A percentile compares a stretch with the other conserved stretches of the same genome.
phyloP scores from a whole-genome alignment of 2,797 vertebrate species.

The Parambassis ranga region DNA sequence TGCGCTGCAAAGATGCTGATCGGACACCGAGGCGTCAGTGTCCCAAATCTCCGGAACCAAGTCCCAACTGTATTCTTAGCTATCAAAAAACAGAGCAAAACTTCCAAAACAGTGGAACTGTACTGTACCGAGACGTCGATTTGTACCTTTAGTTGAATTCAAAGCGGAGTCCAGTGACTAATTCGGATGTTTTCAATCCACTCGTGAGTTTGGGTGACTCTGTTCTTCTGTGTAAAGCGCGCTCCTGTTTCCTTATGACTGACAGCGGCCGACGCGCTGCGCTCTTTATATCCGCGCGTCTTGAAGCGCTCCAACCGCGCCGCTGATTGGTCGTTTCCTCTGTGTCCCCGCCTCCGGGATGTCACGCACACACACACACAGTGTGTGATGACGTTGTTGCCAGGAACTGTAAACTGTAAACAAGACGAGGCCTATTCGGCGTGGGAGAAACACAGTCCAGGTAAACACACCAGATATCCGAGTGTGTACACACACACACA shows the following conservation, averaged over 20 bases:
- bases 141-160: constrained; percentile 77
- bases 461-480: constrained; percentile 10
- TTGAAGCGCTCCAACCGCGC: fast-evolving
- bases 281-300: constrained; percentile 46
- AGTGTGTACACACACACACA: neutral
- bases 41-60: constrained; percentile 71
- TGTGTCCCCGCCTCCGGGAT: constrained; percentile 41
- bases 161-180: constrained; percentile 78
- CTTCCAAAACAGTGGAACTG: constrained; percentile 81
- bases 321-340: constrained; percentile 61
- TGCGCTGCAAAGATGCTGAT: constrained; percentile 54
- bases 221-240: constrained; percentile 10
- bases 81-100: constrained; percentile 76
- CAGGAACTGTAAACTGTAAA: constrained; percentile 87
- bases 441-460: constrained; percentile 48
- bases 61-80: constrained; percentile 73
- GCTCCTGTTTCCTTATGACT: constrained; percentile 37
- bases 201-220: constrained; percentile 39
- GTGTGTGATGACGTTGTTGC: constrained; percentile 83
- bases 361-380: too few species aligned
- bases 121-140: constrained; percentile 83
- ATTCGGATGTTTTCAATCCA: constrained; percentile 71
- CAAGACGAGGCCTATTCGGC: constrained; percentile 70
- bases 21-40: constrained; percentile 66
- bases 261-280: neutral